Conservation (phyloP, 64 coral and sea anemone species). For the Montipora capricornis region DNA sequence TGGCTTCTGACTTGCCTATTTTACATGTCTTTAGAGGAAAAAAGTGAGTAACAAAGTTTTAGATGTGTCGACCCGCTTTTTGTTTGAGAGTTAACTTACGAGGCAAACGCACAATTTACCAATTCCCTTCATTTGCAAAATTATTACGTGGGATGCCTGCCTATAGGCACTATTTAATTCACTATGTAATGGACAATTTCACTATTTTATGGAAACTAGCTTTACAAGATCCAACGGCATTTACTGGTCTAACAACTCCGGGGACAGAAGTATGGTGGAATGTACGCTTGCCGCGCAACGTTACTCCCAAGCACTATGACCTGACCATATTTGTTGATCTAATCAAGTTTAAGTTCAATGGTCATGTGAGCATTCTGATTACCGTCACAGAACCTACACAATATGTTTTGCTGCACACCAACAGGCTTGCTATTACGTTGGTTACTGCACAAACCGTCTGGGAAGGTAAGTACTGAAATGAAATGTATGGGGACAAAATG, state of each 20-base stretch:
- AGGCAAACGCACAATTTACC: too few species aligned
- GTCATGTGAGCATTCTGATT: conserved; percentile 69
- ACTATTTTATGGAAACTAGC: not conserved
- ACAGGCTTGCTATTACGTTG: conserved; percentile 75
- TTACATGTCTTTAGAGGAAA: too few species aligned
- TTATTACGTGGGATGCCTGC: too few species aligned
- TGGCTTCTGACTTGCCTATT: too few species aligned
- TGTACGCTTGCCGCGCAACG: conserved; percentile 76
- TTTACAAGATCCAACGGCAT: not conserved
- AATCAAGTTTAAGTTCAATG: conserved; percentile 71
- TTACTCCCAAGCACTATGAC: conserved; percentile 82
- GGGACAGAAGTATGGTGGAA: conserved; percentile 80
- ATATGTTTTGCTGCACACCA: conserved; percentile 84
- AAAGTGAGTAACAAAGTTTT: too few species aligned
- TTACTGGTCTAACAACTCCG: conserved; percentile 39
- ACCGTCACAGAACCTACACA: conserved; percentile 47
- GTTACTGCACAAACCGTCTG: conserved; percentile 25
- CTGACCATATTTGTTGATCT: conserved; percentile 69
- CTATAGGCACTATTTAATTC: too few species aligned
- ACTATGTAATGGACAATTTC: not conserved
- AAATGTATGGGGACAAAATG: not conserved
- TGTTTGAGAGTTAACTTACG: too few species aligned
- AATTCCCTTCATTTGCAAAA: too few species aligned
- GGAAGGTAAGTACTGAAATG: not conserved
- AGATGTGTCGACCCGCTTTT: too few species aligned